Evolutionary conservation across 2,113 vertebrate genomes (phyloP).

Genomic region (Xenotilapia longispinis): DNA sequence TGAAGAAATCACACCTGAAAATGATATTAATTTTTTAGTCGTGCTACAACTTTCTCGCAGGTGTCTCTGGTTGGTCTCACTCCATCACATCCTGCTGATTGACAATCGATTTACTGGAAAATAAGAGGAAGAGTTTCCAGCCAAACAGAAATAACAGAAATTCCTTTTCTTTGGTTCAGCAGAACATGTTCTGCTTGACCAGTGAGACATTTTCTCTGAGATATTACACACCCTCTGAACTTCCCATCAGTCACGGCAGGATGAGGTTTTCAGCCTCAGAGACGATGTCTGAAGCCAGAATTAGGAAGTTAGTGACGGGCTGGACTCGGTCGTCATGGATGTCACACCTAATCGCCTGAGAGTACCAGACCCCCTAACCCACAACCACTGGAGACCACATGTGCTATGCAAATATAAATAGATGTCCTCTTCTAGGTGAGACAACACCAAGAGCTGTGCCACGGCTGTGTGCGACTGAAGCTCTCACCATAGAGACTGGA

Average conservation of each 20-base stretch:
- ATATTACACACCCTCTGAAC: conserved; percentile 19
- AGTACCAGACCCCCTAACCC: neutral
- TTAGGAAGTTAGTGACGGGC: neutral
- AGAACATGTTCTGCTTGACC: conserved; percentile 17
- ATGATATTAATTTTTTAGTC: neutral
- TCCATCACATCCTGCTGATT: neutral
- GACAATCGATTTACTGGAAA: conserved; percentile 11
- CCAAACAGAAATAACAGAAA: conserved; percentile 7
- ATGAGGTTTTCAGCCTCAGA: neutral
- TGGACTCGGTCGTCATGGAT: neutral
- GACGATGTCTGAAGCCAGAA: neutral
- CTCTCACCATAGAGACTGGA: conserved; percentile 5
- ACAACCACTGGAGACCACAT: neutral
- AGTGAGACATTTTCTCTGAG: neutral
- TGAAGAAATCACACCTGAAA: neutral
- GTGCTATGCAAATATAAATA: neutral
- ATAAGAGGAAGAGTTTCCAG: neutral
- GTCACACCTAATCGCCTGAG: neutral
- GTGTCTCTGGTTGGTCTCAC: neutral
- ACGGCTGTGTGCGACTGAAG: neutral
- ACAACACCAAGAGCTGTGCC: neutral
- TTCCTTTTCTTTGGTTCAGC: conserved; percentile 4
- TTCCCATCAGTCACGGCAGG: conserved; percentile 34
- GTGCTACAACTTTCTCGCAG: neutral
- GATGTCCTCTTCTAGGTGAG: neutral